Percentiles rank a stretch among this genome's conserved stretches.
These are phyloP conservation scores for Leptinotarsa tumamoca DNA, from an alignment of 2,888 invertebrate species.

Conservation along the genomic window DNA sequence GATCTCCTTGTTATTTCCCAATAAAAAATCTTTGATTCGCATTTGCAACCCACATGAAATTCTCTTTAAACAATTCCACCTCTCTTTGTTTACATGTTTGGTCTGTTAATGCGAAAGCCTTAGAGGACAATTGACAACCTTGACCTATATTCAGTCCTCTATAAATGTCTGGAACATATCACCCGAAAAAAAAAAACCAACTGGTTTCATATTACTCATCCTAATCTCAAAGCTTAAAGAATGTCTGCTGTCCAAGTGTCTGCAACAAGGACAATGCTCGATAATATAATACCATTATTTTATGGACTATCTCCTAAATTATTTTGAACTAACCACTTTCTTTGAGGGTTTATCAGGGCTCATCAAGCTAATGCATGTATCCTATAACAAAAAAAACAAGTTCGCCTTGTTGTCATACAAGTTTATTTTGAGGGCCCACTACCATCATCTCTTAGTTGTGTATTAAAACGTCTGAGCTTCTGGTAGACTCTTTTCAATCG, in stretches of 20 bases:
- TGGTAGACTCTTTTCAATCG: constrained; percentile 24
- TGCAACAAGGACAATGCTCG: background rate
- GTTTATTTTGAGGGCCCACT: constrained; percentile 10
- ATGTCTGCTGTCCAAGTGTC: background rate
- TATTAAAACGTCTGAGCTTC: constrained; percentile 24
- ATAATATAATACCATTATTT: constrained; percentile 23
- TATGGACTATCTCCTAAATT: background rate
- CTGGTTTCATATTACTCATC: constrained; percentile 30
- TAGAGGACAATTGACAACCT: background rate
- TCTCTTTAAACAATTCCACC: background rate
- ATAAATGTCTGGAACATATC: constrained; percentile 28
- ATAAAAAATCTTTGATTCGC: too few relatives aligned
- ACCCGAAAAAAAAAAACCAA: constrained; percentile 26
- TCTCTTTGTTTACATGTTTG: background rate
- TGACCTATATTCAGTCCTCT: constrained; percentile 24
- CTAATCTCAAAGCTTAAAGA: background rate
- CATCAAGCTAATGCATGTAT: constrained; percentile 18
- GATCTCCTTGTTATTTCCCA: too few relatives aligned
- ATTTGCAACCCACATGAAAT: too few relatives aligned
- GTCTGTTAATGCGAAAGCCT: background rate
- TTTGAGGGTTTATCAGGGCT: constrained; percentile 3
- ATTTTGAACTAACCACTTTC: constrained; percentile 10
- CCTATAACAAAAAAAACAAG: constrained; percentile 10
- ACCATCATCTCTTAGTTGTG: background rate
- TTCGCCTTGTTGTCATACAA: constrained; percentile 14